phyloP scores from a whole-genome alignment of 2,888 invertebrate genomes.

The Lasioglossum figueresi region DNA sequence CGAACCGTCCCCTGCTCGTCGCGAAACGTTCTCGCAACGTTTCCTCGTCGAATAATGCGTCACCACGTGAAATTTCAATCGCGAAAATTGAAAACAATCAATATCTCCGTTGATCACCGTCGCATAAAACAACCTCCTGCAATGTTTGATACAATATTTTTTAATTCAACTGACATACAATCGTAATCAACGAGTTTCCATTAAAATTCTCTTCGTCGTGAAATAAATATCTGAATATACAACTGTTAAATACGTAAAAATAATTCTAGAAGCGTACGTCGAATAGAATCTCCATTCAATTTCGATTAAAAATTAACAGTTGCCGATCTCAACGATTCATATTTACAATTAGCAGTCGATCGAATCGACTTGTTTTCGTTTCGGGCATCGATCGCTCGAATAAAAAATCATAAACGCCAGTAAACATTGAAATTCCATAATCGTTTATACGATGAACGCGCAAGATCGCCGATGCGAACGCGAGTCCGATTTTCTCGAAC shows the following conservation, averaged over 20 bases:
- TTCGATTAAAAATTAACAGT: conserved; percentile 2
- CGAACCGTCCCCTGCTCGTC: background rate
- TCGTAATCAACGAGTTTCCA: background rate
- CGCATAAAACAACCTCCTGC: background rate
- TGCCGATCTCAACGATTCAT: background rate
- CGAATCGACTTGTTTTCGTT: background rate
- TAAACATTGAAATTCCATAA: background rate
- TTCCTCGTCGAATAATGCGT: background rate
- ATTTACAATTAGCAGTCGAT: background rate
- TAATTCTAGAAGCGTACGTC: background rate
- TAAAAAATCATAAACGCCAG: background rate
- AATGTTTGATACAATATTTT: background rate
- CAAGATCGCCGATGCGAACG: background rate
- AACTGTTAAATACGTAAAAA: background rate
- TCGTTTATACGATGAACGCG: background rate
- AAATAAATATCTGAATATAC: background rate
- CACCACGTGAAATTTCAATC: background rate
- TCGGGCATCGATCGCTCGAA: background rate
- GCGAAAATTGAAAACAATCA: background rate
- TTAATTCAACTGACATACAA: background rate
- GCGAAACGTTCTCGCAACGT: background rate
- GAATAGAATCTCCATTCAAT: background rate
- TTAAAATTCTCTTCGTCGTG: background rate
- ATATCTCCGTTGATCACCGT: background rate
- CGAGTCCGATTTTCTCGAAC: background rate